These are phyloP conservation scores for Leucoptera coffeella DNA, from an alignment of 2,888 invertebrate species.

Conservation along the genomic window DNA sequence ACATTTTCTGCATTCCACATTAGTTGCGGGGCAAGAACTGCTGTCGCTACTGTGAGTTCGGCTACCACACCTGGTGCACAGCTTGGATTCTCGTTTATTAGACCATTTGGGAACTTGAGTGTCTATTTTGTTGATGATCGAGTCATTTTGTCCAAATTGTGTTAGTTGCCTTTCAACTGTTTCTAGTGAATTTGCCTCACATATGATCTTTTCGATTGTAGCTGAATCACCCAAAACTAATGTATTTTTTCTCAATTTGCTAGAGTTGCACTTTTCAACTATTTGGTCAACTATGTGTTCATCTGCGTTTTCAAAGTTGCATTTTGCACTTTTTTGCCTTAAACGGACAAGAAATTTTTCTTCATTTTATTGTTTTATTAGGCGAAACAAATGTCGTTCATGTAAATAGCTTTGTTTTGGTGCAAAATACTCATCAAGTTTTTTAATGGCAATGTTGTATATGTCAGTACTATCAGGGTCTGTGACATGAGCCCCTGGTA, in stretches of 20 bases:
- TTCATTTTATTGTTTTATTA: conserved; percentile 4
- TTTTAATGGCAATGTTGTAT: neutral
- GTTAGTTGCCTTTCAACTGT: conserved; percentile 1
- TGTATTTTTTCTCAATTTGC: conserved; percentile 7
- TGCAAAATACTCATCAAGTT: conserved; percentile 1
- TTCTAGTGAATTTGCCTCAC: conserved; percentile 7
- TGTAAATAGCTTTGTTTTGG: conserved; percentile 1
- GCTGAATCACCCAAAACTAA: conserved; percentile 4
- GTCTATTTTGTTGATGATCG: neutral
- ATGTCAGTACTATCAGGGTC: neutral
- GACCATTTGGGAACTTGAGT: too few relatives aligned
- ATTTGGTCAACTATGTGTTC: conserved; percentile 10
- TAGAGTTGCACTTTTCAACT: conserved; percentile 7
- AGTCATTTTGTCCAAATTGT: neutral
- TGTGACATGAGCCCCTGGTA: conserved; percentile 1
- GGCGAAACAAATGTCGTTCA: conserved; percentile 3
- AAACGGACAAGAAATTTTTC: conserved; percentile 3
- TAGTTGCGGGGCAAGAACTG: neutral
- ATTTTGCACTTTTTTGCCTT: conserved; percentile 6
- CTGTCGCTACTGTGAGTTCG: neutral
- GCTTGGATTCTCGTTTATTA: too few relatives aligned
- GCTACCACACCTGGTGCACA: neutral
- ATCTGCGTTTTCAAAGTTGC: conserved; percentile 7
- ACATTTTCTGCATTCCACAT: neutral
- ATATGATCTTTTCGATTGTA: conserved; percentile 6